Conservation (phyloP, 2,797 vertebrate species). For the Numenius phaeopus region DNA sequence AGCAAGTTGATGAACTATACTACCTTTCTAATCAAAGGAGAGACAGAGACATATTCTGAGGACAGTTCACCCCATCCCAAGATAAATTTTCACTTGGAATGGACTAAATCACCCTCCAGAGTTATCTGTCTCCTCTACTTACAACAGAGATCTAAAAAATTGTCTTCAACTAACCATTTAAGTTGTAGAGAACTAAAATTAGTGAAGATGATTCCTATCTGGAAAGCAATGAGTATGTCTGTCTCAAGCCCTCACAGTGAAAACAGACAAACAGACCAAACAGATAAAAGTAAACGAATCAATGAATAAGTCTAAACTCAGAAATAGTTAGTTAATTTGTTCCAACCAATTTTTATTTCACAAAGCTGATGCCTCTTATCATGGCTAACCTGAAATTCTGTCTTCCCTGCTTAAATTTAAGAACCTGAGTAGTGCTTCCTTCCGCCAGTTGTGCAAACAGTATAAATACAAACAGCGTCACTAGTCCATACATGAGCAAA, state of each 20-base stretch:
- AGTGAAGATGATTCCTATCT: neutral
- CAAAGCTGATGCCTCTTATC: neutral
- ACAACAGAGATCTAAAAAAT: neutral
- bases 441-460: neutral
- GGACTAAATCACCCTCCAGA: neutral
- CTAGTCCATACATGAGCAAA: neutral
- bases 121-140: neutral
- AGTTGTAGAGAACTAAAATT: neutral
- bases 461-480: neutral
- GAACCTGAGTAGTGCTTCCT: neutral
- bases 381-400: neutral
- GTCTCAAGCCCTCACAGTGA: neutral
- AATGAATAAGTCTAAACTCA: neutral
- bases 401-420: neutral
- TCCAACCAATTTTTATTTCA: neutral
- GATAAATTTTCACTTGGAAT: neutral
- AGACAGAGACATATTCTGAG: neutral
- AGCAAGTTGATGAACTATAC: neutral
- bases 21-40: neutral
- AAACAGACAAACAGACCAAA: neutral
- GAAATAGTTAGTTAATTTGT: neutral
- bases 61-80: neutral
- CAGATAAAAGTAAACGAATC: neutral
- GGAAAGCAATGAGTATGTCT: neutral
- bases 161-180: neutral